Conservation (phyloP, 2,113 vertebrate species). For the Aix galericulata region DNA sequence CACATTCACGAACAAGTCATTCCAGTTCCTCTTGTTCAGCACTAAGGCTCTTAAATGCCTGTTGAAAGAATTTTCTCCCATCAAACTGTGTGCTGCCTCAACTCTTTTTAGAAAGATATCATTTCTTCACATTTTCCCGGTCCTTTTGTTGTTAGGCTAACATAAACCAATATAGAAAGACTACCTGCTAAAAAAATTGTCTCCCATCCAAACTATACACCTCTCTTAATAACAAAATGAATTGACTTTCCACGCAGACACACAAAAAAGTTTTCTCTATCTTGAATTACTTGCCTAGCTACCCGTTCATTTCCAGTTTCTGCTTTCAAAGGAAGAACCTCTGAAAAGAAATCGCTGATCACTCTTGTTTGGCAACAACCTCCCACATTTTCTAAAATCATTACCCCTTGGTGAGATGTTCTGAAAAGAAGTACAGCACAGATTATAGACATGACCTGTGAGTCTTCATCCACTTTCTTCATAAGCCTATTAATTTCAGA, state of each 20-base stretch:
- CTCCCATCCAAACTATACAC: background rate
- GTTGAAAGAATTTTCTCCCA: background rate
- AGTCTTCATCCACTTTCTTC: background rate
- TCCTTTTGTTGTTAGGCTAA: background rate
- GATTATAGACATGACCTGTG: background rate
- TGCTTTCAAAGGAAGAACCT: background rate
- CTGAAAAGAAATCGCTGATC: background rate
- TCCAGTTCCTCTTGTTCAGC: conserved; percentile 48
- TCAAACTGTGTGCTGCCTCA: background rate
- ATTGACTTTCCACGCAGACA: background rate
- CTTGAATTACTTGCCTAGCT: background rate
- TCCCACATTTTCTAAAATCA: background rate
- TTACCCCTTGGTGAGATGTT: background rate
- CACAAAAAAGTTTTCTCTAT: background rate
- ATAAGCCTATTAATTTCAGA: background rate
- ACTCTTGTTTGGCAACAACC: background rate
- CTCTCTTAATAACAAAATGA: background rate
- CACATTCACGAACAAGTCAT: conserved; percentile 4
- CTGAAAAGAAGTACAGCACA: background rate
- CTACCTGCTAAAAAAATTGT: background rate
- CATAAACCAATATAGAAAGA: background rate
- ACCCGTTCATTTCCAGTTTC: background rate
- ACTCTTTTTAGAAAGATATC: background rate
- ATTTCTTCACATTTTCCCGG: background rate
- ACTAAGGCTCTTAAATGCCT: background rate